A percentile compares a stretch with the other conserved stretches of the same genome.
phyloP scores from a whole-genome alignment of 2,888 invertebrate genomes.

The Pristionchus arcanus region DNA sequence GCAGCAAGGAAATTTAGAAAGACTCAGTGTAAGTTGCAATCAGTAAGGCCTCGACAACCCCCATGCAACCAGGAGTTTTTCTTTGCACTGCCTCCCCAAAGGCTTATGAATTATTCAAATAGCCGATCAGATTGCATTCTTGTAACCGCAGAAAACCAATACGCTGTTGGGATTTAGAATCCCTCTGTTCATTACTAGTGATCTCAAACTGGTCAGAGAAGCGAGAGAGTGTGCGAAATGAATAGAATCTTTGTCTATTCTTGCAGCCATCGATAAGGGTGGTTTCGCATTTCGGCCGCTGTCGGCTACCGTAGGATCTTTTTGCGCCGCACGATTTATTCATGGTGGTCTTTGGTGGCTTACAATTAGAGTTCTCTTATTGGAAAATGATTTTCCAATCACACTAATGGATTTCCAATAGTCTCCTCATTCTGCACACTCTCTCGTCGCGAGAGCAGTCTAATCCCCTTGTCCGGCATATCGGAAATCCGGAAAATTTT shows the following conservation, averaged over 20 bases:
- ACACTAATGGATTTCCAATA: too few species aligned
- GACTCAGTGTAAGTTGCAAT: too few species aligned
- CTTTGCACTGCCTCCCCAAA: not conserved
- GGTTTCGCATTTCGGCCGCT: slow-evolving; percentile 36
- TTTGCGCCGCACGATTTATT: not conserved
- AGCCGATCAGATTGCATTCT: not conserved
- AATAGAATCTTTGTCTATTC: not conserved
- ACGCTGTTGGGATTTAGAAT: not conserved
- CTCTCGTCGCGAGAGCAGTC: too few species aligned
- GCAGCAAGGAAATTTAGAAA: too few species aligned
- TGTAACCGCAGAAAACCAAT: not conserved
- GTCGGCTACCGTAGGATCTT: not conserved
- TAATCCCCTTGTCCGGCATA: too few species aligned
- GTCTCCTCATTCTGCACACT: too few species aligned
- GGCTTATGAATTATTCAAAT: not conserved
- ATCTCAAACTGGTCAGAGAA: not conserved
- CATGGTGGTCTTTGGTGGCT: not conserved
- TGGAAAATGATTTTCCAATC: too few species aligned
- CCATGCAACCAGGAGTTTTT: not conserved
- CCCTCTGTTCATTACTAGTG: not conserved
- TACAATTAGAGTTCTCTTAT: too few species aligned
- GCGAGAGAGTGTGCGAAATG: not conserved
- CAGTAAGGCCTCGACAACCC: too few species aligned
- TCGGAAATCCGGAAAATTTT: too few species aligned
- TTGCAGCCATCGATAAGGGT: not conserved